phyloP scores from a whole-genome alignment of 2,888 invertebrate genomes.

The Pimpla rufipes region DNA sequence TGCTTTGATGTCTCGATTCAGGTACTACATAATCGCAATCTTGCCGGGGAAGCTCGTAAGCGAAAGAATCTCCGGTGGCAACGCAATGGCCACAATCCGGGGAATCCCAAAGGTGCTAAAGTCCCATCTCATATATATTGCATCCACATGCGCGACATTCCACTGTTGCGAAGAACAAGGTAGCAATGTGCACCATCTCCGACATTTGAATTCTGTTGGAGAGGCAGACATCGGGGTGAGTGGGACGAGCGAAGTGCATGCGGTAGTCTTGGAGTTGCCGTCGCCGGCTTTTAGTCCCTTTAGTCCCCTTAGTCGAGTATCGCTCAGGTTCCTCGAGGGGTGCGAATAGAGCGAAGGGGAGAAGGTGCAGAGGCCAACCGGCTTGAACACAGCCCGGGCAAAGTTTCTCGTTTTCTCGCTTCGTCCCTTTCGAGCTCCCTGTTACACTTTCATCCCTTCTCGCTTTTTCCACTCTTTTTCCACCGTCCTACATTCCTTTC shows the following conservation, averaged over 20 bases:
- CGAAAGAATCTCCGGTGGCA: background rate
- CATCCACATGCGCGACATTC: constrained; percentile 1
- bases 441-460: background rate
- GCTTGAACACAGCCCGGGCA: constrained; percentile 38
- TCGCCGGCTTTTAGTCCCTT: constrained; percentile 53
- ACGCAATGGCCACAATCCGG: background rate
- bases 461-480: background rate
- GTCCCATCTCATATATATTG: constrained; percentile 5
- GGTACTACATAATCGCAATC: background rate
- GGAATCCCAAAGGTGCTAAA: constrained; percentile 16
- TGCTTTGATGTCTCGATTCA: background rate
- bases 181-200: constrained; percentile 12
- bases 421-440: background rate
- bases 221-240: constrained; percentile 7
- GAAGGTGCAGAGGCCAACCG: constrained; percentile 25
- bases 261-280: constrained; percentile 11
- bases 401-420: constrained; percentile 22
- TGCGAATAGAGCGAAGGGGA: constrained; percentile 7
- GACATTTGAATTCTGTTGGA: constrained; percentile 43
- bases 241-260: constrained; percentile 36
- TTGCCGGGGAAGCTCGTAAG: background rate
- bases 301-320: constrained; percentile 38
- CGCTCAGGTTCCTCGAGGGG: constrained; percentile 31
- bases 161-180: background rate
- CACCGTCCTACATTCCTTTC: background rate